These are phyloP conservation scores for Dryadula phaetusa DNA, from an alignment of 2,888 invertebrate species.

Conservation along the genomic window DNA sequence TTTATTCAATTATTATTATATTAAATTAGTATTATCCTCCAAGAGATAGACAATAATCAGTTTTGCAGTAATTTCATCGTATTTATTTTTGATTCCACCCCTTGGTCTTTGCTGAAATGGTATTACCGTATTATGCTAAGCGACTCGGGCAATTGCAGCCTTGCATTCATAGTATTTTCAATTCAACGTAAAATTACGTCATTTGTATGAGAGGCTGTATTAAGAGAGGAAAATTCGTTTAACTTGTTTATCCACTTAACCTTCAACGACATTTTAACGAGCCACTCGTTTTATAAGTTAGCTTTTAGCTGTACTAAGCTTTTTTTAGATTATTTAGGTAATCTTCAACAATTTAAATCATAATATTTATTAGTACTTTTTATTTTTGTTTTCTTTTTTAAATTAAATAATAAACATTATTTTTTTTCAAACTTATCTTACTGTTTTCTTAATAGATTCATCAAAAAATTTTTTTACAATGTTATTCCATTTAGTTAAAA, in stretches of 20 bases:
- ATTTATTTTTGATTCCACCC: conserved; percentile 42
- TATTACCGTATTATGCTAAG: conserved; percentile 80
- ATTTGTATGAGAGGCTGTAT: conserved; percentile 59
- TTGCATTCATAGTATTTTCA: conserved; percentile 68
- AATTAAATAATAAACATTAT: too few relatives aligned
- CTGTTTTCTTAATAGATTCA: too few relatives aligned
- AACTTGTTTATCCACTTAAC: conserved; percentile 49
- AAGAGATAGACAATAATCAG: conserved; percentile 1
- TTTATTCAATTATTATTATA: too few relatives aligned
- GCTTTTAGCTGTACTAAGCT: conserved; percentile 29
- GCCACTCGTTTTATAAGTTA: conserved; percentile 41
- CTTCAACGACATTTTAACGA: conserved; percentile 47
- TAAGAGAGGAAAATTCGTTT: conserved; percentile 53
- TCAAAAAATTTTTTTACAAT: too few relatives aligned
- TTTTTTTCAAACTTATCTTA: too few relatives aligned
- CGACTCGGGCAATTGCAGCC: conserved; percentile 71
- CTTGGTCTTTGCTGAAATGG: conserved; percentile 62
- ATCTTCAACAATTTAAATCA: not conserved
- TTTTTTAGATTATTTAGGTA: not conserved
- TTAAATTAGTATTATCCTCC: not conserved
- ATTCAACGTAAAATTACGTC: conserved; percentile 67
- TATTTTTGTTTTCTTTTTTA: too few relatives aligned
- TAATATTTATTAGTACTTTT: too few relatives aligned
- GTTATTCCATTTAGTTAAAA: too few relatives aligned
- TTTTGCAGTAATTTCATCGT: conserved; percentile 22